These are phyloP conservation scores for Camponotus fellah DNA, from an alignment of 2,888 invertebrate genomes.

Conservation along the genomic window DNA sequence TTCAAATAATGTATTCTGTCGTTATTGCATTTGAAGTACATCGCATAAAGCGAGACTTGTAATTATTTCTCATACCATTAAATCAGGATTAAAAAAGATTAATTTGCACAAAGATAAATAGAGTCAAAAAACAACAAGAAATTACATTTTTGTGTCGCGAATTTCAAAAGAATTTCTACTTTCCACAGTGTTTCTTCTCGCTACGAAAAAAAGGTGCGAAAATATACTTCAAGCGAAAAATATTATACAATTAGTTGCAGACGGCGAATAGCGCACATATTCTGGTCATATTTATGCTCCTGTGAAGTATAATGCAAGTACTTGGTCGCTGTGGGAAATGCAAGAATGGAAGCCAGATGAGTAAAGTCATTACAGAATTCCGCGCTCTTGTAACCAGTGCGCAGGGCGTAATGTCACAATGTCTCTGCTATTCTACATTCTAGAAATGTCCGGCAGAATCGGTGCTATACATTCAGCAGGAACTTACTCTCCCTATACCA, in stretches of 20 bases:
- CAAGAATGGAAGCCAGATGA: constrained; percentile 74
- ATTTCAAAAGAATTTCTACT: constrained; percentile 45
- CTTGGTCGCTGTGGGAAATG: constrained; percentile 49
- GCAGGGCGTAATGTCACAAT: constrained; percentile 67
- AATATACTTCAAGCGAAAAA: constrained; percentile 39
- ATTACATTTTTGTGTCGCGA: background rate
- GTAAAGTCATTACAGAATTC: constrained; percentile 78
- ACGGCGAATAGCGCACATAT: constrained; percentile 43
- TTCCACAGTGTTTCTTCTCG: background rate
- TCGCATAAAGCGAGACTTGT: background rate
- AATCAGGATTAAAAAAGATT: background rate
- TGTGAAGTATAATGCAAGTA: constrained; percentile 58
- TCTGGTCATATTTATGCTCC: constrained; percentile 55
- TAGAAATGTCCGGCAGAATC: constrained; percentile 68
- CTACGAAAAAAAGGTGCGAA: background rate
- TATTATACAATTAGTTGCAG: constrained; percentile 51
- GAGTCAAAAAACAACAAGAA: background rate
- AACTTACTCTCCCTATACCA: constrained; percentile 50
- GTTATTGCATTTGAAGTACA: background rate
- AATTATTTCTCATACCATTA: background rate
- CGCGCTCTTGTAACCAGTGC: constrained; percentile 62
- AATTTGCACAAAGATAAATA: background rate
- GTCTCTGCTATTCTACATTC: constrained; percentile 69
- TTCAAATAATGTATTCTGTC: background rate
- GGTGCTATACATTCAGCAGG: constrained; percentile 64